Evolutionary conservation across 53 echinoderm and acorn worm species (phyloP), one percentile per base, ranked within the genome.

Genomic region (Paracentrotus lividus): DNA sequence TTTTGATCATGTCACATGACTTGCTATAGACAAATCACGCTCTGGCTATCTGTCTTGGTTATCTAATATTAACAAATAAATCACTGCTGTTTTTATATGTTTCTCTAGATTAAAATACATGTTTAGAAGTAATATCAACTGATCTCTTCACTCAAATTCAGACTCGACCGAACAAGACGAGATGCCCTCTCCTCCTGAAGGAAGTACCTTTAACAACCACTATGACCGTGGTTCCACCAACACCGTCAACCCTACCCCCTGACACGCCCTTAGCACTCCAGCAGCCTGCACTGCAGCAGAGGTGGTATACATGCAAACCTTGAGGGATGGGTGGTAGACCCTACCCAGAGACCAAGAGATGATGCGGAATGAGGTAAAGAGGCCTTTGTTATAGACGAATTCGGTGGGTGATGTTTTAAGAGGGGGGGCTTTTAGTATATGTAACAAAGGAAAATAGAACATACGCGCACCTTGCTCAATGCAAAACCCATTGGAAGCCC

Each of bases 251-350:
- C 33, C 61, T 26, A 65, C 67, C 90, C 68, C 75, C 60, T 86
- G 91, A 68, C 90, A 93, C 58, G 72, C 94, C 55, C 85, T 52
- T 31, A 24, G 68, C 64, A 27, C 64, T 81, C 26, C 68, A 89
- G 21, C 60, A 69, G 21, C 51, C n/a, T n/a, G n/a, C n/a, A n/a
- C n/a, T 23, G 85, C 90, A 88, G 47, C 95, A 94, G 81, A 92
- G 94, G 93, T 96, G 32, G 97, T 99, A 58, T 99, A 94, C 93
- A 99, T 99, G 99, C 99, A 96, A 29, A 96, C 97, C 43, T 84
- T 99, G 26, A 86, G 97, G 84, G 99, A 99, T 49, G 99, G 99
- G 96, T 97, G 31, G 72, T 97, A 3, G 96, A 96, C 84, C 96
- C 95, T 55, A 67, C 29, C 88, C 86, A 69, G 99, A 99, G 29